Base-by-base conservation (phyloP, 2,113 vertebrate species). In the Actenoides lindsayi region DNA sequence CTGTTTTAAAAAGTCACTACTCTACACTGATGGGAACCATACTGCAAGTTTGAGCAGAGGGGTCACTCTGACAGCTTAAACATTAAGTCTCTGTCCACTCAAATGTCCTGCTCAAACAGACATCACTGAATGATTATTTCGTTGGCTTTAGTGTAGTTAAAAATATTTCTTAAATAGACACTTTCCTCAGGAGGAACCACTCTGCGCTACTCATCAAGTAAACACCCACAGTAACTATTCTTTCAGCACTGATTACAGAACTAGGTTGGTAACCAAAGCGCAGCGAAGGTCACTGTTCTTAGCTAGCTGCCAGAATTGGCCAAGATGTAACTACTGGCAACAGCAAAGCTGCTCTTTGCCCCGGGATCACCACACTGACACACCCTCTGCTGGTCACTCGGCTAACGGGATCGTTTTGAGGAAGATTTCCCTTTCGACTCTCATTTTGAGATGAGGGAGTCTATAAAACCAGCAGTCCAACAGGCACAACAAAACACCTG, bases 351-450 rank as follows among this genome's bases (percentile, higher is more conserved):
- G 62, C 13, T 84, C n/a, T 30, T 33, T 2, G 31, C 33, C 42
- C 35, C 5, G 53, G 21, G 56, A n/a, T 33, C 53, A 23, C n/a
- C 19, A 56, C 51, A 30, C 53, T 31, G 28, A 21, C 10, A 16
- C 18, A 44, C 94, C 87, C 96, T 91, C 97, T 97, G 87, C 94
- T 12, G 95, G 93, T 19, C 81, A 77, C 23, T 6, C 31, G 16
- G 11, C 24, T 42, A 41, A 33, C 5, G 10, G 0, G 7, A 23
- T 8, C 9, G 0, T 11, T 5, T 18, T 41, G 5, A 42, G 10
- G 23, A 19, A 80, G 17, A 48, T 41, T n/a, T 54, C 18, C 50
- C 27, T 42, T 63, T 56, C 33, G 10, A 2, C 4, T 37, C 59
- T 3, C 11, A 4, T 10, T 86, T n/a, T 33, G 10, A 46, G 65